phyloP scores from a whole-genome alignment of 2,113 vertebrate genomes.

The Passerina amoena region DNA sequence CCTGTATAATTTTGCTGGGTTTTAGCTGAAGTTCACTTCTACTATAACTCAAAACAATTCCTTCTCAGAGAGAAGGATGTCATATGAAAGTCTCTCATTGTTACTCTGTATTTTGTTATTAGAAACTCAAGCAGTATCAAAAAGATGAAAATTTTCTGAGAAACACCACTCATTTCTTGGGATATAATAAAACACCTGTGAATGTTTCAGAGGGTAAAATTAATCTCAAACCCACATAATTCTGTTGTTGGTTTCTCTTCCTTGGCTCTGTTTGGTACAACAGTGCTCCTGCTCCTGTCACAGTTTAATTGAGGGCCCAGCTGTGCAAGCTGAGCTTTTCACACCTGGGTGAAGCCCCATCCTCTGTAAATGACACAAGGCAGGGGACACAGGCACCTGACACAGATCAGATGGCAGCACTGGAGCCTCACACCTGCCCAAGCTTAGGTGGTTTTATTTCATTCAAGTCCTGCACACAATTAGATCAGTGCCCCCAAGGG shows the following conservation, averaged over 20 bases:
- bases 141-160: neutral
- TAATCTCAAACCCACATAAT: neutral
- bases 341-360: neutral
- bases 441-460: neutral
- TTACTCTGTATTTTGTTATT: neutral
- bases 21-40: neutral
- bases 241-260: neutral
- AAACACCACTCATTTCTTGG: neutral
- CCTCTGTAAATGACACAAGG: neutral
- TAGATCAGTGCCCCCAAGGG: neutral
- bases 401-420: neutral
- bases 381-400: neutral
- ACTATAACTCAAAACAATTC: constrained; percentile 17
- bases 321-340: neutral
- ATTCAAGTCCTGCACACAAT: neutral
- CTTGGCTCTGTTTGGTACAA: neutral
- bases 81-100: neutral
- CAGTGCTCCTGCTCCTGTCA: neutral
- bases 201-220: neutral
- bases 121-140: neutral
- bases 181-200: neutral
- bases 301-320: neutral
- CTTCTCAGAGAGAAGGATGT: neutral
- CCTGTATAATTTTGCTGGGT: neutral
- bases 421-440: neutral